Evolutionary conservation across 2,113 vertebrate genomes (phyloP), one percentile per base, ranked within the genome.

Genomic region (Platysternon megacephalum): DNA sequence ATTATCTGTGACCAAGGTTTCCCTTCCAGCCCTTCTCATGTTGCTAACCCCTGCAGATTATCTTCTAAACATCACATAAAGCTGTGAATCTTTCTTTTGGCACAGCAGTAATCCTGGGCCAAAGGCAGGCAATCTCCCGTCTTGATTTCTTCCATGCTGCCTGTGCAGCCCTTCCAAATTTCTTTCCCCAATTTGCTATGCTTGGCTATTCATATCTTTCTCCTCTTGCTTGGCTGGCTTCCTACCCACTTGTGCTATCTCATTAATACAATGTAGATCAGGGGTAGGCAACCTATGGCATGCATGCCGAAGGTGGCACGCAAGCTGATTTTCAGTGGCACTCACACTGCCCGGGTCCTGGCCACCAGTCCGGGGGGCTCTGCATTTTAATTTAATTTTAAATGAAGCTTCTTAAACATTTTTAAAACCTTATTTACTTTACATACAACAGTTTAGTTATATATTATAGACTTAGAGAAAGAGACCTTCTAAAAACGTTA

Each of bases 11-110:
- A 74, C 35, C n/a, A 78, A 78, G 22, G 26, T 29, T 11, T 28
- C 24, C 26, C 6, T 51, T 35, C 6, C 29, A 55, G 39, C 0
- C 0, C 6, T 86, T 84, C 48, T 17, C 0, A 1, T 16, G 42
- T 10, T 84, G 65, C 89, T 78, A 22, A 96, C 72, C 46, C 65
- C 92, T 80, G 26, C 28, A 86, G 7, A 46, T n/a, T 74, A 26
- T 80, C 39, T 58, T 81, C 76, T 2, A 2, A 13, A 79, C 51
- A 58, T 0, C 0, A 82, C 86, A 55, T 1, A 4, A 85, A 95
- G 21, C n/a, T 1, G 0, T 4, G 9, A 2, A 5, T 80, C 26
- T 95, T 76, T 83, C 39, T 85, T 51, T 51, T 42, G 44, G 35
- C 46, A 85, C 13, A 91, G 76, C 17, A 88, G 74, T 81, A 35